Evolutionary conservation across 2,888 invertebrate genomes (phyloP).

Genomic region (Nemoura dubitans): DNA sequence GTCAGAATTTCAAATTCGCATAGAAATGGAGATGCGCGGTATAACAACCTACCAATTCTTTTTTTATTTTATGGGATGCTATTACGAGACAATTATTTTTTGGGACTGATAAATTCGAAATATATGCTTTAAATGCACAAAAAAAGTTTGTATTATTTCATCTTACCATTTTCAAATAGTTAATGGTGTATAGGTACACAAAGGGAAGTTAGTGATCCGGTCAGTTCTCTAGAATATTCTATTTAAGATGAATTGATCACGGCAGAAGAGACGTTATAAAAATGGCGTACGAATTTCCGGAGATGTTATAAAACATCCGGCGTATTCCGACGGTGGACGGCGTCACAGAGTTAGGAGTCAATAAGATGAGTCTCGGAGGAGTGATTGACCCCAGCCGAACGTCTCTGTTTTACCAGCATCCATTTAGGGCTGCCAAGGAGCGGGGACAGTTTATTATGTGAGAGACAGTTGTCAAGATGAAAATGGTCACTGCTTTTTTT

Average conservation of each 20-base stretch:
- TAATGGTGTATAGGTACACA: too few relatives aligned
- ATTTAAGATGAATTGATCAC: not conserved
- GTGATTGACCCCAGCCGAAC: slow-evolving; percentile 34
- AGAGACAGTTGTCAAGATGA: slow-evolving; percentile 7
- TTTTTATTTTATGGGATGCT: too few relatives aligned
- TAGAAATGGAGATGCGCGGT: too few relatives aligned
- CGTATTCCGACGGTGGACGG: not conserved
- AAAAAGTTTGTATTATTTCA: too few relatives aligned
- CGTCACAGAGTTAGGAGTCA: not conserved
- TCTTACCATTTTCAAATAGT: too few relatives aligned
- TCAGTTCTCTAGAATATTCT: too few relatives aligned
- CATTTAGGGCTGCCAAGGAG: slow-evolving; percentile 15
- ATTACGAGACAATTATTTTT: too few relatives aligned
- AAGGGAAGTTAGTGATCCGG: too few relatives aligned
- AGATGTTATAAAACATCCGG: not conserved
- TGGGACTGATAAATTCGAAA: too few relatives aligned
- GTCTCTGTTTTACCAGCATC: slow-evolving; percentile 31
- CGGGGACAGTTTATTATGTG: not conserved
- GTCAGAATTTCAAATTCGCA: too few relatives aligned
- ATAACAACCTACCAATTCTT: too few relatives aligned
- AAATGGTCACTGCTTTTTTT: not conserved
- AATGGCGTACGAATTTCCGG: not conserved
- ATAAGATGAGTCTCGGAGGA: slow-evolving; percentile 31
- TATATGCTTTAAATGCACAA: too few relatives aligned
- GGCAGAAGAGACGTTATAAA: not conserved